These are phyloP conservation scores for Melitaea cinxia DNA, from an alignment of 1,140 invertebrate species.

Conservation along the genomic window DNA sequence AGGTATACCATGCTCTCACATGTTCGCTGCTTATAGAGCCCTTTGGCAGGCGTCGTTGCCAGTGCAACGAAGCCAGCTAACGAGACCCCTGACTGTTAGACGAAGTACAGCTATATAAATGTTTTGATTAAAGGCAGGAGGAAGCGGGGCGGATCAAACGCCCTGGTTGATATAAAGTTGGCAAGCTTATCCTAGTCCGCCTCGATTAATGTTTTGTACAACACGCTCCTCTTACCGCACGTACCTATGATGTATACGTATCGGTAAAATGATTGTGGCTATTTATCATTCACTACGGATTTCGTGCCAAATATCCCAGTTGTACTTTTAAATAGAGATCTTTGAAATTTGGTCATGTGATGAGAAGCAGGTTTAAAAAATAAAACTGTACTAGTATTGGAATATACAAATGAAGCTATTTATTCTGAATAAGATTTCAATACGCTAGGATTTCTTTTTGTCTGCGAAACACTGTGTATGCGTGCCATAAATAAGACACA, in stretches of 20 bases:
- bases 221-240: constrained; percentile 48
- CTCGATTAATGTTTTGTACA: constrained; percentile 67
- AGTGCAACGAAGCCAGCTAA: constrained; percentile 46
- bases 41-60: constrained; percentile 61
- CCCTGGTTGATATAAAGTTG: constrained; percentile 49
- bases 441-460: background rate
- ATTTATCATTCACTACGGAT: constrained; percentile 49
- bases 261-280: constrained; percentile 52
- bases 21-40: constrained; percentile 41
- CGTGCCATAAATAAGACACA: background rate
- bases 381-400: background rate
- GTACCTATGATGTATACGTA: constrained; percentile 47
- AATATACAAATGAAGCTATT: background rate
- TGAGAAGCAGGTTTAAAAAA: constrained; percentile 32
- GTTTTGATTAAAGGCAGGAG: constrained; percentile 29
- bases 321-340: constrained; percentile 45
- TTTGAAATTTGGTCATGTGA: constrained; percentile 43
- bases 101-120: constrained; percentile 43
- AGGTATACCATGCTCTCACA: constrained; percentile 24
- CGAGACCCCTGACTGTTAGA: constrained; percentile 52
- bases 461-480: too few relatives aligned
- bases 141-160: constrained; percentile 43
- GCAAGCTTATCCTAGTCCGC: constrained; percentile 52
- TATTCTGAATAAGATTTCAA: background rate
- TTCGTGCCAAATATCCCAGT: constrained; percentile 48